Evolutionary conservation across 2,113 vertebrate genomes (phyloP), one percentile per base, ranked within the genome.

Genomic region (Tragelaphus imberbis): DNA sequence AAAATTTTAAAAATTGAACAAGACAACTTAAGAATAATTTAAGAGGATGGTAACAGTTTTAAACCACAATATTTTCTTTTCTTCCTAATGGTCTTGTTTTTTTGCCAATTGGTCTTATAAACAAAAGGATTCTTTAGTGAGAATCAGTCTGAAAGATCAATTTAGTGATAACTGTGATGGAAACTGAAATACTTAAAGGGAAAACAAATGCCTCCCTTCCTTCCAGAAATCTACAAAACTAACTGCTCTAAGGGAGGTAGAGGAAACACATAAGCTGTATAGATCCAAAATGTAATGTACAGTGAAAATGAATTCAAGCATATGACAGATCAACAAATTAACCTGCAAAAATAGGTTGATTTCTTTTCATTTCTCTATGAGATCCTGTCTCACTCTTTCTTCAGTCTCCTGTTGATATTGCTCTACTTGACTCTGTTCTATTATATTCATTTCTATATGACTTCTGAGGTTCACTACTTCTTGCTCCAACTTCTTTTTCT

Each of bases 321-420:
- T 12, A 59, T 16, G 89, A 0, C 0, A n/a, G 30, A 95, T n/a
- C 84, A 95, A 85, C 36, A 90, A 58, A 92, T n/a, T 92, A n/a
- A 97, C 99, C 99, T 99, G 99, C 94, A 99, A 98, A 98, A 99
- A 99, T 2, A 99, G 90, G 98, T 99, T 99, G 97, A 99, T 99
- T 98, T 99, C 99, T 97, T 99, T 99, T 53, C 99, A 97, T 92
- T 99, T 99, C 92, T 99, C 99, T 28, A 98, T 98, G 80, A 99
- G 77, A 89, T 99, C 99, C 96, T 99, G 99, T 12, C 98, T 98
- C 21, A 99, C 99, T 93, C 98, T 97, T 79, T 99, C 99, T 97
- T 99, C 99, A 2, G 99, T 94, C 7, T 99, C 99, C 9, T 81
- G 98, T 36, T 99, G 99, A 88, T 99, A 99, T 36, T 99, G 99